Percentiles rank a stretch among this genome's conserved stretches.
These are phyloP conservation scores for Malacoraja senta DNA, from an alignment of 2,797 vertebrate species.

Conservation along the genomic window DNA sequence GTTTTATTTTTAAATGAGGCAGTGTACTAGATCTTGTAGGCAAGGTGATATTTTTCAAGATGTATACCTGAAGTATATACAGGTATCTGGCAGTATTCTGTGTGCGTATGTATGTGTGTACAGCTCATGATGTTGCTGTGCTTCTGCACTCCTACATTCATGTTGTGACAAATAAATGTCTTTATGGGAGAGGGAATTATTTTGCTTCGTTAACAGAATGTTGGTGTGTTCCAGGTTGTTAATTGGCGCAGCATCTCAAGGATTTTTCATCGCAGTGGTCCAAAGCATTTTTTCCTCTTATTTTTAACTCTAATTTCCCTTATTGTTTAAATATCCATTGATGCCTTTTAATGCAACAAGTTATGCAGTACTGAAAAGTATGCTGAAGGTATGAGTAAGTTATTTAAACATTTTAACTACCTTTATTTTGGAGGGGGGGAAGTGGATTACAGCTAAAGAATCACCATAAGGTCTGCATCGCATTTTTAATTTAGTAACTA, in stretches of 20 bases:
- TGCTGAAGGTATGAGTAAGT: conserved; percentile 31
- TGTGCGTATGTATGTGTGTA: background rate
- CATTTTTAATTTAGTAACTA: conserved; percentile 99
- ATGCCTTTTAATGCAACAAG: conserved; percentile 35
- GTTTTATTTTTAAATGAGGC: background rate
- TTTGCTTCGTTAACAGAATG: conserved; percentile 37
- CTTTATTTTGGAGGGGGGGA: conserved; percentile 33
- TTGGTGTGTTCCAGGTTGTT: conserved; percentile 35
- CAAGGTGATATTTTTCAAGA: background rate
- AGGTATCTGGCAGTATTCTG: too few relatives aligned
- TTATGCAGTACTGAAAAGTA: conserved; percentile 26
- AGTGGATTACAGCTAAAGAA: conserved; percentile 65
- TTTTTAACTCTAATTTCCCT: conserved; percentile 8
- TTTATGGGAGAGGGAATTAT: conserved; percentile 37
- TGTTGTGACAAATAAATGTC: conserved; percentile 34
- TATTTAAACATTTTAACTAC: conserved; percentile 33
- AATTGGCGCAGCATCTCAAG: conserved; percentile 21
- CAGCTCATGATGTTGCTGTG: background rate
- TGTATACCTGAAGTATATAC: background rate
- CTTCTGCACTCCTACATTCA: conserved; percentile 18
- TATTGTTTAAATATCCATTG: conserved; percentile 28
- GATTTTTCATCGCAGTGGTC: conserved; percentile 27
- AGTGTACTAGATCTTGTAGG: background rate
- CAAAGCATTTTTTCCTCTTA: conserved; percentile 22
- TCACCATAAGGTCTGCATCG: conserved; percentile 99